Conservation (phyloP, 2,113 vertebrate genomes). For the Mobula birostris region DNA sequence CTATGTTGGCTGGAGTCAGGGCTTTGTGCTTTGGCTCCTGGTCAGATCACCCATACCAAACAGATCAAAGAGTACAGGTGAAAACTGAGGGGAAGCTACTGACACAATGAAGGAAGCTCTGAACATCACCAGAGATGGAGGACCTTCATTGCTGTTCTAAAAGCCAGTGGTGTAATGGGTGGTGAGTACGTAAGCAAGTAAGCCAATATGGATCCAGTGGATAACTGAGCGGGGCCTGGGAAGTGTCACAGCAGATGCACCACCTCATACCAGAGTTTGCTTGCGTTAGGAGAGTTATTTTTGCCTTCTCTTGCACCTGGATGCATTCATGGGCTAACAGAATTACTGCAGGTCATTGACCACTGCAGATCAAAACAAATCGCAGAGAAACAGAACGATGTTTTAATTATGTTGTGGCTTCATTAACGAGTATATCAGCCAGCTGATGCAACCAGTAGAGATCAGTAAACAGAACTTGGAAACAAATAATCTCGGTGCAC, state of each 20-base stretch:
- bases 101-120: no score
- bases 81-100: no score
- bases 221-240: neutral
- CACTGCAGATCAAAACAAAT: neutral
- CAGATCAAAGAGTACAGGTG: no score
- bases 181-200: neutral
- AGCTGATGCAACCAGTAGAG: neutral
- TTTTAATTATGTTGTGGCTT: neutral
- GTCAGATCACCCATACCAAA: no score
- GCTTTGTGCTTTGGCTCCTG: no score
- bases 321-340: neutral
- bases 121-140: no score
- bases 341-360: slow-evolving; percentile 18
- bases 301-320: neutral
- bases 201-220: neutral
- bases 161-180: no score
- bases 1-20: no score
- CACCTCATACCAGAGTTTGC: neutral
- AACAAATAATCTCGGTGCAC: neutral
- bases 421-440: neutral
- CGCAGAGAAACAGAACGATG: neutral
- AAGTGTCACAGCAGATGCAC: neutral
- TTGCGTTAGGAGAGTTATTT: neutral
- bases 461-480: neutral
- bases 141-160: no score